A percentile compares a stretch with the other conserved stretches of the same genome.
These are phyloP conservation scores for Darevskia nairensis DNA, from an alignment of 2,797 vertebrate genomes.

Conservation along the genomic window DNA sequence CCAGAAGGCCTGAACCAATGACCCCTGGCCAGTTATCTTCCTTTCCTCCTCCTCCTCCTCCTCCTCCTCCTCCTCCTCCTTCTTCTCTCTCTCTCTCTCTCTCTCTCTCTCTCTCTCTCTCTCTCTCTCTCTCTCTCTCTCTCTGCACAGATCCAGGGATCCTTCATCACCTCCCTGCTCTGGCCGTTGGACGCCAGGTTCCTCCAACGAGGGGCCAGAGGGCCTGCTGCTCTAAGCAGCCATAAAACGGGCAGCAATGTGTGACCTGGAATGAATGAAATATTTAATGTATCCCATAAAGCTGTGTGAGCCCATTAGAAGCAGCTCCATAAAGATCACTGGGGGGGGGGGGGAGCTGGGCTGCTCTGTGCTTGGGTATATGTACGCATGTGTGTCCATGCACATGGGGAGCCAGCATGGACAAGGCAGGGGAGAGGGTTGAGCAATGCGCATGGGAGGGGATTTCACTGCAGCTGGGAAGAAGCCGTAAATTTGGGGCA, in stretches of 20 bases:
- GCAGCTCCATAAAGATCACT: constrained; percentile 19
- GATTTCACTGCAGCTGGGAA: constrained; percentile 9
- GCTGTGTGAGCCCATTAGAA: constrained; percentile 28
- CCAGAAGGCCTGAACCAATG: too few relatives aligned
- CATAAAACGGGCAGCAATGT: constrained; percentile 16
- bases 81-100: too few relatives aligned
- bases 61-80: too few relatives aligned
- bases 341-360: neutral
- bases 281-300: constrained; percentile 38
- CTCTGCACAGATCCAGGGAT: neutral
- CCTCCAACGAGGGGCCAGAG: neutral
- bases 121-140: too few relatives aligned
- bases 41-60: too few relatives aligned
- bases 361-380: neutral
- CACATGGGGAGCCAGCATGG: too few relatives aligned
- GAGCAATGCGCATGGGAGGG: too few relatives aligned
- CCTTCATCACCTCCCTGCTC: neutral
- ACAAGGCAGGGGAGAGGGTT: neutral
- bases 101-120: too few relatives aligned
- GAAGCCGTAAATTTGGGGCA: neutral
- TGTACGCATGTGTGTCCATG: neutral
- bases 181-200: neutral
- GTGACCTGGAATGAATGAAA: constrained; percentile 22
- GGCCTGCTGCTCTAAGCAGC: neutral
- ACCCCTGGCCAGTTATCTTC: too few relatives aligned